Percentiles rank a stretch among this genome's conserved stretches.
Evolutionary conservation across 2,797 vertebrate genomes (phyloP).

Genomic region (Pseudopleuronectes americanus): DNA sequence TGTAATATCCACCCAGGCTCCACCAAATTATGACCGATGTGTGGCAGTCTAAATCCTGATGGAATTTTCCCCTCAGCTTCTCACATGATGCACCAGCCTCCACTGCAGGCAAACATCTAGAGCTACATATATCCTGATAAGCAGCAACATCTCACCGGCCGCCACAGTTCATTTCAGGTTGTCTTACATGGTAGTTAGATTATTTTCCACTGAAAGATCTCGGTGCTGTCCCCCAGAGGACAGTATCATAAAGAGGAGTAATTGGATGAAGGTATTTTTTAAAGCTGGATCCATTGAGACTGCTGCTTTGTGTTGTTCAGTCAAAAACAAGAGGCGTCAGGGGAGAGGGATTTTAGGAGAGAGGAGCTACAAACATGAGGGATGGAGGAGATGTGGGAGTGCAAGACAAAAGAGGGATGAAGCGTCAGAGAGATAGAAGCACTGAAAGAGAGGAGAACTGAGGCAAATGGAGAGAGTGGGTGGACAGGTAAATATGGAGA

Average conservation of each 20-base stretch:
- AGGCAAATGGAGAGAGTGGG: too few relatives aligned
- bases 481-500: too few relatives aligned
- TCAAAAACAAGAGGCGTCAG: too few relatives aligned
- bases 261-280: conserved; percentile 10
- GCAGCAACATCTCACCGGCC: background rate
- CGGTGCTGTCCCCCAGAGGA: conserved; percentile 14
- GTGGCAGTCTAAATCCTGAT: conserved; percentile 14
- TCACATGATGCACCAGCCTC: conserved; percentile 17
- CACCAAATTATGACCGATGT: conserved; percentile 41
- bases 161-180: conserved; percentile 20
- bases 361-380: too few relatives aligned
- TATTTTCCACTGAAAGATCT: conserved; percentile 21
- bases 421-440: too few relatives aligned
- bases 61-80: conserved; percentile 26
- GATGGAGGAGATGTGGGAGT: too few relatives aligned
- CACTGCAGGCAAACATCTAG: background rate
- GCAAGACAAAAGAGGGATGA: too few relatives aligned
- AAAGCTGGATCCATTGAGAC: conserved; percentile 26
- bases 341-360: too few relatives aligned
- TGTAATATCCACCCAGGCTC: conserved; percentile 21
- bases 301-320: background rate
- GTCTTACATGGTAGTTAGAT: conserved; percentile 9
- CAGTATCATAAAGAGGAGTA: conserved; percentile 28
- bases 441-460: too few relatives aligned
- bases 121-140: too few relatives aligned